Evolutionary conservation across 1,140 invertebrate genomes (phyloP), one percentile per base, ranked within the genome.

Genomic region (Nasonia longicornis): DNA sequence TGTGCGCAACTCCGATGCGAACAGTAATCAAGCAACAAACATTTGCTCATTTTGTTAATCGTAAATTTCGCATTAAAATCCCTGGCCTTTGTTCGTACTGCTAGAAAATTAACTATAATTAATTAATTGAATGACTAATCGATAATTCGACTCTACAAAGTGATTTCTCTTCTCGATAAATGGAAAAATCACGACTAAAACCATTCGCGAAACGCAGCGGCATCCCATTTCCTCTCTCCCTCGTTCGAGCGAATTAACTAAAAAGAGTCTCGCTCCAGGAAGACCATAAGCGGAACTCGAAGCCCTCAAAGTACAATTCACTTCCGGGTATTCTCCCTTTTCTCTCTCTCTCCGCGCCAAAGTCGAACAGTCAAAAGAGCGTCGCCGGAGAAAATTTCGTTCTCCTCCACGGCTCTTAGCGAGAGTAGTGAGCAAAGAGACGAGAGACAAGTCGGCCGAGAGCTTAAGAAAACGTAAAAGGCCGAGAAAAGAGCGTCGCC

Each of bases 261-360:
- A 58, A 58, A 58, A 58, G 26, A 63, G 69, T n/a, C 77, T 71
- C 10, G 3, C 16, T 58, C 16, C 6, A n/a, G 16, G 29, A 58
- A 79, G 52, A 38, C 45, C 29, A 20, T 11, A 3, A 71, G 11
- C 12, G 26, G 14, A 72, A 73, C 52, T 64, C 58, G 70, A 79
- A 73, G 52, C 78, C 78, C 58, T 79, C 38, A 73, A 79, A 73
- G 70, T 73, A 79, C 70, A 79, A 73, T 73, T 73, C 70, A 73
- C 78, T 78, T 71, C 67, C 10, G 45, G 42, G 67, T 70, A 71
- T 79, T 79, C 70, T 29, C 48, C 48, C 48, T 35, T 35, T 35
- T 52, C 16, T 16, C 52, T n/a, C 52, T n/a, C 52, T n/a, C 20
- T 0, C 10, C 26, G 35, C 29, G 31, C 10, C 69, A 72, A 79